Evolutionary conservation across 2,797 vertebrate genomes (phyloP).

Genomic region (Brotogeris chrysoptera): DNA sequence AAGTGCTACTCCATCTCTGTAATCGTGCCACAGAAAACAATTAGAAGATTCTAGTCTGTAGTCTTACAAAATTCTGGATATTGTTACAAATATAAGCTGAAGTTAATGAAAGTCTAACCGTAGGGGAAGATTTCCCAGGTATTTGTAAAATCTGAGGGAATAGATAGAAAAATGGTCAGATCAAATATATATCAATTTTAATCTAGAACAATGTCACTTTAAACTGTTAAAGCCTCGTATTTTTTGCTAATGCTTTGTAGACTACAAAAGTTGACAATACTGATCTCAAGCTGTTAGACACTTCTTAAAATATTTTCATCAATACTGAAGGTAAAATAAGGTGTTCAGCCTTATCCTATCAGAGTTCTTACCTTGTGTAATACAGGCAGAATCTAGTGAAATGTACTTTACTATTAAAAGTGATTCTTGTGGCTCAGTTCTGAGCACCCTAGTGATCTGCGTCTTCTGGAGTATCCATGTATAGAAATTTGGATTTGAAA

Average conservation of each 20-base stretch:
- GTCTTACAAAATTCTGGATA: not conserved
- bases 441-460: not conserved
- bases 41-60: not conserved
- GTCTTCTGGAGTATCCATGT: not conserved
- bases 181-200: not conserved
- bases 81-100: not conserved
- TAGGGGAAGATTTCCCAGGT: not conserved
- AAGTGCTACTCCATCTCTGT: not conserved
- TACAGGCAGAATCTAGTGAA: not conserved
- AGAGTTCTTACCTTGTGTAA: not conserved
- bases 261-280: not conserved
- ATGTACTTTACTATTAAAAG: not conserved
- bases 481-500: not conserved
- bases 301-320: not conserved
- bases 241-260: not conserved
- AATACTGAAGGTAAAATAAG: not conserved
- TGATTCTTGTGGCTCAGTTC: not conserved
- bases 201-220: not conserved
- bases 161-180: not conserved
- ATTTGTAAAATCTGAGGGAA: not conserved
- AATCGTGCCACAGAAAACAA: not conserved
- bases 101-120: not conserved
- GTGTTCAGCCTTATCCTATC: not conserved
- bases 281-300: not conserved
- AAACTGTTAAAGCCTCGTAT: not conserved